Conservation (phyloP, 2,113 vertebrate species). For the Proterorhinus semilunaris region DNA sequence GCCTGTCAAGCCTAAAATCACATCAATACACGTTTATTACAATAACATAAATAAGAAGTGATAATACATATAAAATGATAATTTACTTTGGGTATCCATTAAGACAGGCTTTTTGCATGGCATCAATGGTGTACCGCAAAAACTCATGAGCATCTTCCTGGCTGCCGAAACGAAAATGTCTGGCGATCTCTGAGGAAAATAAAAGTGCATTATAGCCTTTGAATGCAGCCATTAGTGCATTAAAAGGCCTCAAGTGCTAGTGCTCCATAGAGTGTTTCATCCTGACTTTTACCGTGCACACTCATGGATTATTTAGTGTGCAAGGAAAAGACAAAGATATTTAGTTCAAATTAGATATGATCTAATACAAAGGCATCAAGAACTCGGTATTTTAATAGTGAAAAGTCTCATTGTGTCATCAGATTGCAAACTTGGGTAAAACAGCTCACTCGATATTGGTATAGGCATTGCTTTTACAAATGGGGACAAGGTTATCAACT, state of each 20-base stretch:
- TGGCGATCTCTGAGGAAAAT: constrained; percentile 84
- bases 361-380: not conserved
- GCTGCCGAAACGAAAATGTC: constrained; percentile 89
- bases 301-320: constrained; percentile 4
- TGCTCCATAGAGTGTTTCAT: not conserved
- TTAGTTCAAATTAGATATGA: not conserved
- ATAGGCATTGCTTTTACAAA: no score
- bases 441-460: no score
- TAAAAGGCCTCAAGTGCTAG: constrained; percentile 1
- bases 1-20: constrained; percentile 85
- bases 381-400: not conserved
- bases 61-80: not conserved
- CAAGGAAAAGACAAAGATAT: not conserved
- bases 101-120: constrained; percentile 96
- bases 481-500: no score
- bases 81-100: constrained; percentile 88
- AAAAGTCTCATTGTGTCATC: not conserved
- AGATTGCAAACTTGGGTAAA: not conserved
- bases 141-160: constrained; percentile 98
- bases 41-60: not conserved
- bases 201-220: constrained; percentile 13
- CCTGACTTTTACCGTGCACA: not conserved
- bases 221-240: constrained; percentile 2
- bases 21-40: not conserved
- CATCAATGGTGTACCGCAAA: constrained; percentile 91